Base-by-base conservation (phyloP, 2,888 invertebrate genomes). In the Ormyrus rosae region DNA sequence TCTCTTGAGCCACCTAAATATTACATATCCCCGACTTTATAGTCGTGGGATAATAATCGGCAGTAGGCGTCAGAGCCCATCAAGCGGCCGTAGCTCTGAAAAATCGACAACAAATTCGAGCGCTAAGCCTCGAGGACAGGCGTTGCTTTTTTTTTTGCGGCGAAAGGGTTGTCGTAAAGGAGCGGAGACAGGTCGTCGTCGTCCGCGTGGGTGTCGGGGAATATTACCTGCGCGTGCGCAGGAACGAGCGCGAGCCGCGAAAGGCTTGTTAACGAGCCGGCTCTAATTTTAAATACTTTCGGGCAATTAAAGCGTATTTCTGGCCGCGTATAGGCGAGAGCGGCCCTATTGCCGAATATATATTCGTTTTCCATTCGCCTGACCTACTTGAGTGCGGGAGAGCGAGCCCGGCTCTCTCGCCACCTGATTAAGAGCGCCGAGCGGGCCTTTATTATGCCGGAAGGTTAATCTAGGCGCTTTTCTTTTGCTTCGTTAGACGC, bases 271-370 rank as follows among this genome's bases (percentile, higher is more conserved):
- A 80, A 80, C 79, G 74, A 80, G 65, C 58, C 67, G 77, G 65
- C 73, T 73, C 82, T 82, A 78, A 73, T 80, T 80, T 80, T 76
- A 68, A 80, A 76, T 80, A 67, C 55, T 76, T 71, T 72, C 71
- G 75, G 70, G 75, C 80, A 80, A 80, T 80, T 80, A 80, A 63
- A 73, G 60, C 63, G 63, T 79, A 79, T 79, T 79, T 78, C 68
- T 78, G 73, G 67, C 4, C 4, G 34, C 72, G 11, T 68, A n/a
- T 34, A 64, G 68, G 7, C 34, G 34, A n/a, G 45, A n/a, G 56
- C 48, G 46, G 46, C 7, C 48, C 69, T 50, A 63, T 64, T 34
- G 69, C 55, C 61, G 63, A 67, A 58, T 65, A 50, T 58, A n/a
- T 64, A 46, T 10, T n/a, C 63, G 51, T 45, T 71, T 71, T 60